A percentile compares a stretch with the other conserved stretches of the same genome.
Evolutionary conservation across 92 coral and sea anemone species (phyloP).

Genomic region (Parazoanthus swiftii): DNA sequence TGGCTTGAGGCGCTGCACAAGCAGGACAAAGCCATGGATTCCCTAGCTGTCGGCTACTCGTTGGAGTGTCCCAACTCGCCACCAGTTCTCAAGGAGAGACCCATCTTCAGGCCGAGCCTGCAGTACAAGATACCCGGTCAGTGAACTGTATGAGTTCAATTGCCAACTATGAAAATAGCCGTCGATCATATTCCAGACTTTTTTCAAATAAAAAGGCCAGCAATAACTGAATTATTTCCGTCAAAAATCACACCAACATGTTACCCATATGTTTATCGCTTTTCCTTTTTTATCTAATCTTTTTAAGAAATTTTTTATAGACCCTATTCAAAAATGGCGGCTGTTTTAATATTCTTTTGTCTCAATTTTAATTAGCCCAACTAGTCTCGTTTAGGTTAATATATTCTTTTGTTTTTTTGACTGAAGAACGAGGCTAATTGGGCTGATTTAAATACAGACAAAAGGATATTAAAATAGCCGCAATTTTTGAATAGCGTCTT

Average conservation of each 20-base stretch:
- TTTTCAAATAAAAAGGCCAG: background rate
- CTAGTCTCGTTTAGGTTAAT: too few species aligned
- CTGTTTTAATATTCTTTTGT: too few species aligned
- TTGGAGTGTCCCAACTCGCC: constrained; percentile 69
- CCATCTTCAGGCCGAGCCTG: constrained; percentile 65
- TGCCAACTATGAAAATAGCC: background rate
- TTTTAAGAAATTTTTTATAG: background rate
- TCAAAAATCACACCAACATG: background rate
- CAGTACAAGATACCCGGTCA: constrained; percentile 86
- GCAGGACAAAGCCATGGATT: constrained; percentile 64
- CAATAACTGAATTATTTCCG: background rate
- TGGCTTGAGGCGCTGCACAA: constrained; percentile 92
- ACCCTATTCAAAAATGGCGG: too few species aligned
- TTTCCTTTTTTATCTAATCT: background rate
- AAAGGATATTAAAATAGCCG: too few species aligned
- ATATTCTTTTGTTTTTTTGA: too few species aligned
- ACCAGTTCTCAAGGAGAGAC: constrained; percentile 55
- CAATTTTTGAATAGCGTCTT: background rate
- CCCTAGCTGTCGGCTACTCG: constrained; percentile 77
- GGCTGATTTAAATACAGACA: too few species aligned
- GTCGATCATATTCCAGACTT: background rate
- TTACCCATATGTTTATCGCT: background rate
- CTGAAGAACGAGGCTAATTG: too few species aligned
- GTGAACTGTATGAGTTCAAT: constrained; percentile 9
- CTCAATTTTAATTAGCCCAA: too few species aligned